A percentile compares a stretch with the other conserved stretches of the same genome.
Evolutionary conservation across 2,888 invertebrate genomes (phyloP).

Genomic region (Eubasilissa splendida): DNA sequence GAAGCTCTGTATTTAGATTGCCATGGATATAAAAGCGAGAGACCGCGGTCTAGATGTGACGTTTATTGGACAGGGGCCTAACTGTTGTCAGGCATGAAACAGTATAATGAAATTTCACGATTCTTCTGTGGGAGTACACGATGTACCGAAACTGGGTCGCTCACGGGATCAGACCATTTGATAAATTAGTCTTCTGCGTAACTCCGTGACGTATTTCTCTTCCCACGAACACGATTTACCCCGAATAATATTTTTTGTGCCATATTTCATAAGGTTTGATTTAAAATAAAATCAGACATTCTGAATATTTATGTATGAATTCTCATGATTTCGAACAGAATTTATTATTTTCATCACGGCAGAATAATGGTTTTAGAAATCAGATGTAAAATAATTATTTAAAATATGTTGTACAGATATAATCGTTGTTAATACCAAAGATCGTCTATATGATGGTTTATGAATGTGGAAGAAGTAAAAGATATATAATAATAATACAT

Average conservation of each 20-base stretch:
- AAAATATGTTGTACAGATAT: too few relatives aligned
- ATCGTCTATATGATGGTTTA: too few relatives aligned
- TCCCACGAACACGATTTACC: not conserved
- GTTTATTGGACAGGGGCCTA: constrained; percentile 52
- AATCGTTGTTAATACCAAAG: too few relatives aligned
- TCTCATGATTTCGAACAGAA: too few relatives aligned
- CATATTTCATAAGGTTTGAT: not conserved
- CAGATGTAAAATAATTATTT: too few relatives aligned
- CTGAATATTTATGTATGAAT: too few relatives aligned
- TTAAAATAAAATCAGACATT: too few relatives aligned
- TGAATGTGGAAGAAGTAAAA: too few relatives aligned
- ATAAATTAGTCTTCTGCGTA: constrained; percentile 47
- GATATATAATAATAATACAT: too few relatives aligned
- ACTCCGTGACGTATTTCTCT: not conserved
- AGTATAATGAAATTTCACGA: constrained; percentile 51
- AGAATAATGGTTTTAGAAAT: too few relatives aligned
- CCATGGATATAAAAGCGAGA: not conserved
- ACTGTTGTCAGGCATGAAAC: constrained; percentile 50
- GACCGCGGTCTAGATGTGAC: constrained; percentile 35
- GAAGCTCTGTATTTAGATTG: constrained; percentile 1
- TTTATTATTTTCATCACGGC: too few relatives aligned
- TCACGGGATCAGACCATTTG: constrained; percentile 42
- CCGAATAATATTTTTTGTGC: not conserved
- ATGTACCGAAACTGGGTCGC: constrained; percentile 42
- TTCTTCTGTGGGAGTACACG: constrained; percentile 33